These are phyloP conservation scores for Spea multiplicata DNA, from an alignment of 2,113 vertebrate genomes.

Conservation along the genomic window DNA sequence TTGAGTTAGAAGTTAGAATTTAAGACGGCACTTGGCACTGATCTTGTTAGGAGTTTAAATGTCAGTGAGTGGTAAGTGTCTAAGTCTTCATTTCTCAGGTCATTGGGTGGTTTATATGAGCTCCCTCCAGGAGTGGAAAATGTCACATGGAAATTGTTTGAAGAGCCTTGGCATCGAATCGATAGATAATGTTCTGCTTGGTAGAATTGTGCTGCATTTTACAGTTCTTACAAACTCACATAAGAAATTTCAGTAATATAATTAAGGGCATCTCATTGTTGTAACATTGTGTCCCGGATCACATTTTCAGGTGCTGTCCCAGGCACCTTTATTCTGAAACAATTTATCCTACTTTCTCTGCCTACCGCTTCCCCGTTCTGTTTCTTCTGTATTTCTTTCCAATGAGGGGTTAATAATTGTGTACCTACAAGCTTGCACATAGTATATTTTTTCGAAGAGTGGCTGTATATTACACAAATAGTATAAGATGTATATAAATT, in stretches of 20 bases:
- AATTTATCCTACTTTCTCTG: background rate
- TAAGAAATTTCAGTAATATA: background rate
- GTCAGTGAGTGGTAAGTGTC: slow-evolving; percentile 53
- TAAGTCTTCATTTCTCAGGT: slow-evolving; percentile 50
- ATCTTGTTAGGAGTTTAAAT: slow-evolving; percentile 54
- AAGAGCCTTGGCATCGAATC: slow-evolving; percentile 42
- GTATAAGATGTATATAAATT: too few species aligned
- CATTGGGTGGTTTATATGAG: slow-evolving; percentile 53
- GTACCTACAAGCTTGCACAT: too few species aligned
- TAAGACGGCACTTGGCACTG: slow-evolving; percentile 45
- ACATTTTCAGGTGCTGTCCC: too few species aligned
- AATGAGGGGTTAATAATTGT: too few species aligned
- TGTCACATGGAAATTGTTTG: slow-evolving; percentile 50
- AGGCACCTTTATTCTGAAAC: too few species aligned
- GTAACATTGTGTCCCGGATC: too few species aligned
- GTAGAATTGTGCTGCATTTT: slow-evolving; percentile 3
- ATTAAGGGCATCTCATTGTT: background rate
- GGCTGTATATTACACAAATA: too few species aligned
- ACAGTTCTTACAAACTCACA: background rate
- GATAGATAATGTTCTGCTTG: slow-evolving; percentile 30
- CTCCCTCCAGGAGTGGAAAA: slow-evolving; percentile 54
- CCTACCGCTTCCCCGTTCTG: too few species aligned
- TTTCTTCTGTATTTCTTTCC: too few species aligned
- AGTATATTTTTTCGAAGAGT: too few species aligned
- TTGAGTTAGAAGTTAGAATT: slow-evolving; percentile 32